phyloP scores from a whole-genome alignment of 2,888 invertebrate species.

The Acrobeloides nanus region DNA sequence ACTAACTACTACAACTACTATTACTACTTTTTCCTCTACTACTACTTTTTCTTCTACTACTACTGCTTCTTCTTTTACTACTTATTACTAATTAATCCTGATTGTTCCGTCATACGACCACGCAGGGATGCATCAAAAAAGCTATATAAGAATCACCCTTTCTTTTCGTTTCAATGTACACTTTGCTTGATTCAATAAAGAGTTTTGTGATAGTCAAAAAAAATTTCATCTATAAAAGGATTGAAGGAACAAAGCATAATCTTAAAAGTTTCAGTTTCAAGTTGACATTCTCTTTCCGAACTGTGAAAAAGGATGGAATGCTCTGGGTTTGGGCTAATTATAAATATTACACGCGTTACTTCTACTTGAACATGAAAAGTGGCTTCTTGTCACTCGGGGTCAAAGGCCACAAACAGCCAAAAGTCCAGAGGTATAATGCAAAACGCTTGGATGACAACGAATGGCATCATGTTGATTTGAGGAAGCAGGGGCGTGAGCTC shows the following conservation, averaged over 20 bases:
- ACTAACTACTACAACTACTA: conserved; percentile 39
- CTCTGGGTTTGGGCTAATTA: conserved; percentile 52
- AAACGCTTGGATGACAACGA: conserved; percentile 41
- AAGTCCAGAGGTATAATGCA: conserved; percentile 22
- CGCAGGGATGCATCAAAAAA: too few relatives aligned
- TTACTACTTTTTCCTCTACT: too few relatives aligned
- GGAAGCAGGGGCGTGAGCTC: conserved; percentile 25
- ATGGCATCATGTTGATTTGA: conserved; percentile 43
- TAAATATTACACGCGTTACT: conserved; percentile 44
- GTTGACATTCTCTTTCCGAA: conserved; percentile 33
- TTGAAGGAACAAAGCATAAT: too few relatives aligned
- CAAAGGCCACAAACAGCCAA: conserved; percentile 42
- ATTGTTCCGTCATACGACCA: too few relatives aligned
- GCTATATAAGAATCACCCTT: too few relatives aligned
- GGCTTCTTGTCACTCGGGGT: conserved; percentile 43
- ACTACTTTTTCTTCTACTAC: too few relatives aligned
- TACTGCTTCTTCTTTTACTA: too few relatives aligned
- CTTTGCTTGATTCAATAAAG: too few relatives aligned
- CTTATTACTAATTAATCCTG: too few relatives aligned
- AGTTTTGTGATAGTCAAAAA: too few relatives aligned
- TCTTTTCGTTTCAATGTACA: too few relatives aligned
- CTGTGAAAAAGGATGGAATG: conserved; percentile 36
- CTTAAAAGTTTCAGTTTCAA: conserved; percentile 31
- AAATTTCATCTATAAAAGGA: too few relatives aligned
- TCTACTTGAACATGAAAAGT: conserved; percentile 37